Evolutionary conservation across 2,113 vertebrate genomes (phyloP).

Genomic region (Oryzias javanicus): DNA sequence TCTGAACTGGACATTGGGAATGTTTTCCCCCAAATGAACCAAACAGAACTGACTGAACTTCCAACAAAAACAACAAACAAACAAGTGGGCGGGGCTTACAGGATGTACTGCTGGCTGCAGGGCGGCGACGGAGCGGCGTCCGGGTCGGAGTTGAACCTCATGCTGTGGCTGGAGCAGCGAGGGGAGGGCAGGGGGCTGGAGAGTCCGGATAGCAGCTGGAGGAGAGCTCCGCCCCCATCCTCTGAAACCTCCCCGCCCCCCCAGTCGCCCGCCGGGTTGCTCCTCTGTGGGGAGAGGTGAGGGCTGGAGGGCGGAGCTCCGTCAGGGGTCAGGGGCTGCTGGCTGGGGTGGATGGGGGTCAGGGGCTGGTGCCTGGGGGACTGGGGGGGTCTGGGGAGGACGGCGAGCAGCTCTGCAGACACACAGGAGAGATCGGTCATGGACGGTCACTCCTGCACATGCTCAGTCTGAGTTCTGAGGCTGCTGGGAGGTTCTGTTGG

Average conservation of each 20-base stretch:
- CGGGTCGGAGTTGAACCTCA: constrained; percentile 90
- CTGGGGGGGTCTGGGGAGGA: constrained; percentile 34
- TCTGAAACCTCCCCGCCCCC: constrained; percentile 11
- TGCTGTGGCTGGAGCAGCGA: constrained; percentile 88
- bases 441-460: too few species aligned
- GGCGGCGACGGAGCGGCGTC: constrained; percentile 92
- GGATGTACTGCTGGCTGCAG: constrained; percentile 89
- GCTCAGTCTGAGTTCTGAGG: too few species aligned
- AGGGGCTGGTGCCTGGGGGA: constrained; percentile 42
- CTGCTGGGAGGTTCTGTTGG: too few species aligned
- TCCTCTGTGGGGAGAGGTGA: constrained; percentile 36
- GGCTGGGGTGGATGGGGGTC: constrained; percentile 26
- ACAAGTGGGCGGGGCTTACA: constrained; percentile 72
- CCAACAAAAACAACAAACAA: neutral
- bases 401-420: constrained; percentile 34
- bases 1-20: too few species aligned
- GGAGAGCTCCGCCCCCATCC: constrained; percentile 76
- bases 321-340: constrained; percentile 28
- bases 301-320: constrained; percentile 20
- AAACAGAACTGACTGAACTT: neutral
- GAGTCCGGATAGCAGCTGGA: constrained; percentile 86
- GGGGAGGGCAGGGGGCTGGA: constrained; percentile 88
- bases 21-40: too few species aligned
- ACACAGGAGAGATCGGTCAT: constrained; percentile 2
- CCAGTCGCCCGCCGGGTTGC: constrained; percentile 32